Percentiles rank a stretch among this genome's conserved stretches.
Conservation (phyloP, 2,888 invertebrate genomes). For the Drosophila kanekoi region DNA sequence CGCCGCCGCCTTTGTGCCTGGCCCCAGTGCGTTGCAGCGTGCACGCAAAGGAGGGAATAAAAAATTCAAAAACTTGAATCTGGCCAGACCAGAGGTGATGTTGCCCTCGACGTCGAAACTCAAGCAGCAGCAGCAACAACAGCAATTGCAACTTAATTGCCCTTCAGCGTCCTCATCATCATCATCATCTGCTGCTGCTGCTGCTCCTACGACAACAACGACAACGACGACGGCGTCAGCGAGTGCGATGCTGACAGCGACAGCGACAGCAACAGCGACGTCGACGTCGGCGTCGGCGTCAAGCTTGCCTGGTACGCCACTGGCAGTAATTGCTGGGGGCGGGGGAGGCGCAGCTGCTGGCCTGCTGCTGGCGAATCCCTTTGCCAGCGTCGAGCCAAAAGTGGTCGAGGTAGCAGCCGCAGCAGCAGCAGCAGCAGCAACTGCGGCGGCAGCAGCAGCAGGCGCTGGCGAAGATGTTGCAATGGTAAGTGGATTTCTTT, state of each 20-base stretch:
- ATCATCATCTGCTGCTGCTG: conserved; percentile 2
- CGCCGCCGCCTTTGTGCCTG: conserved; percentile 32
- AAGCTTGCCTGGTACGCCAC: conserved; percentile 18
- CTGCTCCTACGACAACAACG: conserved; percentile 43
- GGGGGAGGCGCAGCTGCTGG: conserved; percentile 45
- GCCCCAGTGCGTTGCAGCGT: conserved; percentile 60
- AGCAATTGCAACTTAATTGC: conserved; percentile 77
- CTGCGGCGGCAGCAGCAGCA: conserved; percentile 11
- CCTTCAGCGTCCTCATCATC: conserved; percentile 50
- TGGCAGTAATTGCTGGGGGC: conserved; percentile 24
- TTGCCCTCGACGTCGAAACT: conserved; percentile 82
- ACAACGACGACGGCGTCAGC: conserved; percentile 22
- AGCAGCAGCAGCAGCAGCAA: background rate
- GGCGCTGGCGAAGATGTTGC: conserved; percentile 62
- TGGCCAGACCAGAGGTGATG: conserved; percentile 82
- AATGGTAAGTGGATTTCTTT: conserved; percentile 75
- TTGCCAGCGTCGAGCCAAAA: conserved; percentile 53
- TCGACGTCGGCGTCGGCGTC: conserved; percentile 18
- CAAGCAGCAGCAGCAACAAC: conserved; percentile 68
- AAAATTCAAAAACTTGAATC: conserved; percentile 83
- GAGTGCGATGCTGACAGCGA: conserved; percentile 26
- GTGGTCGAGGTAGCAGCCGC: conserved; percentile 27
- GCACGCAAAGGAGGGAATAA: conserved; percentile 76
- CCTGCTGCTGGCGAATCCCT: conserved; percentile 56
- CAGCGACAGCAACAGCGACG: conserved; percentile 27